Evolutionary conservation across 2,113 vertebrate species (phyloP).

Genomic region (Pollimyrus isidori): DNA sequence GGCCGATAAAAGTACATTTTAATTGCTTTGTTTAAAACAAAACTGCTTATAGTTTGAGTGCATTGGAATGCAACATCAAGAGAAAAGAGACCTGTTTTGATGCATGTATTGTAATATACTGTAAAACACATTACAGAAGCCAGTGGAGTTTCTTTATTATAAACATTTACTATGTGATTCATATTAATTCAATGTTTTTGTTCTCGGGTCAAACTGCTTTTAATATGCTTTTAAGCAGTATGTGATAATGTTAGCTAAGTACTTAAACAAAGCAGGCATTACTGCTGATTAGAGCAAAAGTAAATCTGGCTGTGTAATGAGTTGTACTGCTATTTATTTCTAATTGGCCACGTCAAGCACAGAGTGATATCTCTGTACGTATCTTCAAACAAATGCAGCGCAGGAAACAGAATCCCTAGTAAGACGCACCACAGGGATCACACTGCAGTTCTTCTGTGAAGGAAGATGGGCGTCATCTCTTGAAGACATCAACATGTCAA

Average conservation of each 20-base stretch:
- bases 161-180: not conserved
- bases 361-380: not conserved
- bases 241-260: not conserved
- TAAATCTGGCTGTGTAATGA: not conserved
- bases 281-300: slow-evolving; percentile 1
- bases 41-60: not conserved
- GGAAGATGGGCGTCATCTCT: not conserved
- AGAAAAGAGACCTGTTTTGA: not conserved
- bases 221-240: not conserved
- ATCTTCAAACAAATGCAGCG: not conserved
- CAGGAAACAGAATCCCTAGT: not conserved
- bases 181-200: not conserved
- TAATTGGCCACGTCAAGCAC: not conserved
- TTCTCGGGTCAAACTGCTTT: not conserved
- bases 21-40: not conserved
- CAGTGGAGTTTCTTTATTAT: not conserved
- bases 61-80: not conserved
- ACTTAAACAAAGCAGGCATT: not conserved
- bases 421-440: not conserved
- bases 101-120: not conserved
- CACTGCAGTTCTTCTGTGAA: not conserved
- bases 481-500: not conserved
- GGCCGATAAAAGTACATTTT: not conserved
- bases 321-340: not conserved
- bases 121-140: not conserved